These are phyloP conservation scores for Tadarida brasiliensis DNA, from an alignment of 2,797 vertebrate species.

Conservation along the genomic window DNA sequence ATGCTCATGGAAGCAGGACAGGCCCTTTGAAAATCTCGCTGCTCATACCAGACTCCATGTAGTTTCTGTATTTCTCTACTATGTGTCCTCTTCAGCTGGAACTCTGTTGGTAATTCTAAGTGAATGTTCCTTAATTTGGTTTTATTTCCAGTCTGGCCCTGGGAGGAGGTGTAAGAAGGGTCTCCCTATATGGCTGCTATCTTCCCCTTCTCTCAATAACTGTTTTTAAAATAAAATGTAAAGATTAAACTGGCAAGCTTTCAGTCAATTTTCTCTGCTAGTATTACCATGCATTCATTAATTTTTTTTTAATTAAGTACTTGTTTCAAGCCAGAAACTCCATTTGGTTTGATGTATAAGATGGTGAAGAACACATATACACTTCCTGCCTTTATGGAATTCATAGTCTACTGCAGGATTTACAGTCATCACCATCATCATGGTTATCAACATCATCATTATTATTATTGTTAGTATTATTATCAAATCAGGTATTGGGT, in stretches of 20 bases:
- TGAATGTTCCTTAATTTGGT: no score
- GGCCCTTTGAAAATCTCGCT: no score
- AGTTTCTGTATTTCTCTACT: no score
- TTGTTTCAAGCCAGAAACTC: background rate
- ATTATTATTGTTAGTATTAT: background rate
- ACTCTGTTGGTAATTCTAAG: no score
- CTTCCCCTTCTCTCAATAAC: background rate
- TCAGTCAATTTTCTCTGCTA: background rate
- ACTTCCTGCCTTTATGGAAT: background rate
- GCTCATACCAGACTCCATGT: no score
- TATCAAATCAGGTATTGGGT: background rate
- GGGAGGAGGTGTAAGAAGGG: no score
- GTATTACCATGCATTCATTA: background rate
- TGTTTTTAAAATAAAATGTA: constrained; percentile 15
- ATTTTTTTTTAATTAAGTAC: background rate
- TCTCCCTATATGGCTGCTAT: no score
- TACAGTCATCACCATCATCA: background rate
- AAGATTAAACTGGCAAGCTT: background rate
- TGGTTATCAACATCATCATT: background rate
- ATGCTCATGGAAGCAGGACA: no score
- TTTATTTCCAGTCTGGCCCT: no score
- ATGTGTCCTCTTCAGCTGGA: no score
- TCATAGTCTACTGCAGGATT: background rate
- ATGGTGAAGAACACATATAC: background rate
- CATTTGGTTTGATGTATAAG: background rate